Conservation (phyloP, 1,140 invertebrate genomes). For the Platyura marginata region DNA sequence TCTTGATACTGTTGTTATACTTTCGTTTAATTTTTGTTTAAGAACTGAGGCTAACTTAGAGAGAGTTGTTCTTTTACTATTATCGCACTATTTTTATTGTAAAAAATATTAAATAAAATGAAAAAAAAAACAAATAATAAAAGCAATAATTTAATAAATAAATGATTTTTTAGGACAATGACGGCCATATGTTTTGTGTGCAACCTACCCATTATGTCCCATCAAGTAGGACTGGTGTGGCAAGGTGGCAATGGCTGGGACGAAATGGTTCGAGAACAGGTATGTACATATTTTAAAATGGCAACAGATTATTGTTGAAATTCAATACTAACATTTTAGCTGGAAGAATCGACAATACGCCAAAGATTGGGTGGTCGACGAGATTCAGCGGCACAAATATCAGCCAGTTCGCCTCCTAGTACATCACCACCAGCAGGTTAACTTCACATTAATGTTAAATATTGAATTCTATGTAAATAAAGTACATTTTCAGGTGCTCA, state of each 20-base stretch:
- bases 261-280: slow-evolving; percentile 65
- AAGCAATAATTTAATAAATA: not conserved
- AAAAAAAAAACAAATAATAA: not conserved
- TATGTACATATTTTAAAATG: slow-evolving; percentile 3
- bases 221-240: slow-evolving; percentile 84
- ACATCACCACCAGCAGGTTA: slow-evolving; percentile 24
- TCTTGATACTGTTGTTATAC: not conserved
- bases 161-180: slow-evolving; percentile 50
- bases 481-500: slow-evolving; percentile 32
- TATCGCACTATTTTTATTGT: not conserved
- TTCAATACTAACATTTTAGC: slow-evolving; percentile 10
- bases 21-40: no score
- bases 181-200: slow-evolving; percentile 88
- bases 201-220: slow-evolving; percentile 81
- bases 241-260: slow-evolving; percentile 85
- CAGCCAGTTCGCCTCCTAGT: slow-evolving; percentile 63
- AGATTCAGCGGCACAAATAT: slow-evolving; percentile 76
- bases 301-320: not conserved
- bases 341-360: slow-evolving; percentile 65
- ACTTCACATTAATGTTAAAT: not conserved
- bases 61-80: not conserved
- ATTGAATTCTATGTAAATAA: not conserved
- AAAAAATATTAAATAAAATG: not conserved
- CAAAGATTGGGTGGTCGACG: slow-evolving; percentile 61
- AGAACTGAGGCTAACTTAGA: no score